A percentile compares a stretch with the other conserved stretches of the same genome.
phyloP scores from a whole-genome alignment of 2,888 invertebrate species.

The Leistus spinibarbis region DNA sequence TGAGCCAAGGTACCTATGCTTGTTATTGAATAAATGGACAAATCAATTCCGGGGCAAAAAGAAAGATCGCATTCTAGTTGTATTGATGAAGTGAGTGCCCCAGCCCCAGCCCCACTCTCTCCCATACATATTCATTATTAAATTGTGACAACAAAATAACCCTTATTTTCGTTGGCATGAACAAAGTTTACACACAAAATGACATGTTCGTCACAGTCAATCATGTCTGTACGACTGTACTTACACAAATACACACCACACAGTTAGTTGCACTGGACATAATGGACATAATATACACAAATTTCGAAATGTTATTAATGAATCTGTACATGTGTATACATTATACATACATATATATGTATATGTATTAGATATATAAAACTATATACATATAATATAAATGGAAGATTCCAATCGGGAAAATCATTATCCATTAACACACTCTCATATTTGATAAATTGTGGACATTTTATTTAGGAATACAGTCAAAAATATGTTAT shows the following conservation, averaged over 20 bases:
- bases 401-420: constrained; percentile 18
- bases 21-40: too few relatives aligned
- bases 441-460: neutral
- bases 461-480: constrained; percentile 17
- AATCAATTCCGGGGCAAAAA: too few relatives aligned
- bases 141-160: neutral
- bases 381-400: neutral
- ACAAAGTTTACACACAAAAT: neutral
- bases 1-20: too few relatives aligned
- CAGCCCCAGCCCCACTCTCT: too few relatives aligned
- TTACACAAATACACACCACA: neutral
- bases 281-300: neutral
- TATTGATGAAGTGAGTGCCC: too few relatives aligned
- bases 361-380: constrained; percentile 6
- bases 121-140: neutral
- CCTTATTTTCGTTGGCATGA: neutral
- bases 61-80: too few relatives aligned
- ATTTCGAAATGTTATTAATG: neutral
- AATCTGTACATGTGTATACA: too few relatives aligned
- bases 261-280: neutral
- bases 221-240: too few relatives aligned
- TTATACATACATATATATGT: too few relatives aligned
- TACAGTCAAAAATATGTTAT: constrained; percentile 28
- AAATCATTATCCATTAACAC: constrained; percentile 4
- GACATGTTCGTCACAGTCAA: neutral